Evolutionary conservation across 2,797 vertebrate genomes (phyloP).

Genomic region (Anabacerthia variegaticeps): DNA sequence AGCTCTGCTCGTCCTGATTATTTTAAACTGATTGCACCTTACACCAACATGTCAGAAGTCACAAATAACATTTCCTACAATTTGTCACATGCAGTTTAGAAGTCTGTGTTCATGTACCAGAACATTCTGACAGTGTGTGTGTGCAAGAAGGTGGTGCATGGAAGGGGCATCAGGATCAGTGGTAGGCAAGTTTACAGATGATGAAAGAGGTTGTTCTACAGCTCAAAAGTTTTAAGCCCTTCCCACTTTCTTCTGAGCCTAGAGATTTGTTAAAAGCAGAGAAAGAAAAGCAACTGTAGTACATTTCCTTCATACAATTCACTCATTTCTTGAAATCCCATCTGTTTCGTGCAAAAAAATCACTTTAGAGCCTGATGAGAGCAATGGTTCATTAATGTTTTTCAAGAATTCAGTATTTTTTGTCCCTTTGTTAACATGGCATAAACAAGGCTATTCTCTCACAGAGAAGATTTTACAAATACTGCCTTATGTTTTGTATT

Average conservation of each 20-base stretch:
- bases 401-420: neutral
- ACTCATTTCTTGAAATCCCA: neutral
- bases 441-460: neutral
- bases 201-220: neutral
- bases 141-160: neutral
- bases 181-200: neutral
- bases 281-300: neutral
- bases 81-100: neutral
- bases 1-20: neutral
- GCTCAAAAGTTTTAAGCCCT: neutral
- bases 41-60: neutral
- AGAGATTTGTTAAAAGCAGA: neutral
- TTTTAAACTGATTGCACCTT: neutral
- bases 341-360: neutral
- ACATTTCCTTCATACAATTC: neutral
- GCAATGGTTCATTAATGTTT: neutral
- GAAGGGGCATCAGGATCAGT: neutral
- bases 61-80: neutral
- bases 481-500: neutral
- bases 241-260: neutral
- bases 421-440: neutral
- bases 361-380: neutral
- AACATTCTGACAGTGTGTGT: neutral
- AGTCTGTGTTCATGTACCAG: neutral
- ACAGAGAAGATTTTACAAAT: neutral